A percentile compares a stretch with the other conserved stretches of the same genome.
phyloP scores from a whole-genome alignment of 2,113 vertebrate genomes.

The Sturnira hondurensis region DNA sequence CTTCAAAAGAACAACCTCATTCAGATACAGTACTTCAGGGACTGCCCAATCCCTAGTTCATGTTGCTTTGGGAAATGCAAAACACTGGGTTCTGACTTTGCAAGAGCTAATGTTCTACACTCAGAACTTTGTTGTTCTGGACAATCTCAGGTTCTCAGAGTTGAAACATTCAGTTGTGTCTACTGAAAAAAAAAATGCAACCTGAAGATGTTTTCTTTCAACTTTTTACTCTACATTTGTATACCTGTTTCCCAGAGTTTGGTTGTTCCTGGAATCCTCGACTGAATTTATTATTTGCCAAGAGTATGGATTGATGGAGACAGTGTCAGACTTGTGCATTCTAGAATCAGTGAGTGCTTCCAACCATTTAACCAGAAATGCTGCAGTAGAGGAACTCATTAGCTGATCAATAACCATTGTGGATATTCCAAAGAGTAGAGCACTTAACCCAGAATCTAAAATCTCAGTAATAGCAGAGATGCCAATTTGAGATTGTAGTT shows the following conservation, averaged over 20 bases:
- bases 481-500: neutral
- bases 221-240: neutral
- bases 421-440: constrained; percentile 24
- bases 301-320: constrained; percentile 12
- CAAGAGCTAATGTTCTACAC: neutral
- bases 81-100: neutral
- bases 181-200: neutral
- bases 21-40: neutral
- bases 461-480: neutral
- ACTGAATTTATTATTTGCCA: neutral
- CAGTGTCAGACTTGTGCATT: neutral
- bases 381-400: neutral
- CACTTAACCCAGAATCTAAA: constrained; percentile 19
- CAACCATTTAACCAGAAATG: neutral
- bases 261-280: neutral
- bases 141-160: constrained; percentile 36
- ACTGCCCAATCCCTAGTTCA: neutral
- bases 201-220: constrained; percentile 26
- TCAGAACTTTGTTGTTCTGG: neutral
- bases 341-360: neutral
- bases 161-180: neutral
- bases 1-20: neutral
- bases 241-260: neutral
- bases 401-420: neutral
- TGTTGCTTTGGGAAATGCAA: neutral